Percentiles rank a stretch among this genome's conserved stretches.
Conservation (phyloP, 2,888 invertebrate species). For the Melangyna quadrimaculata region DNA sequence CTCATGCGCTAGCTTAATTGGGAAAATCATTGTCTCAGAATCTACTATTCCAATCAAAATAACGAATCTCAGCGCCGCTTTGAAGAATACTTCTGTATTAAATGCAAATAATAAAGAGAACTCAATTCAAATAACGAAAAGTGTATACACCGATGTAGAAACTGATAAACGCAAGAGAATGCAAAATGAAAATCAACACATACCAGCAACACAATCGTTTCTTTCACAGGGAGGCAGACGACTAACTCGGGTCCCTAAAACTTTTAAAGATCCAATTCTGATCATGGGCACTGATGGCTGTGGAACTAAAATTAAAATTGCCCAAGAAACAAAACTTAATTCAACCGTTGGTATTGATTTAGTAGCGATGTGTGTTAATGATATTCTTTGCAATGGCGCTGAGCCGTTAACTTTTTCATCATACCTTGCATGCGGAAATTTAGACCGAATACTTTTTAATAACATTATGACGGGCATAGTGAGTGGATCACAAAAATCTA, state of each 20-base stretch:
- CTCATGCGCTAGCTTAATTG: conserved; percentile 81
- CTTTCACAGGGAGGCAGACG: conserved; percentile 75
- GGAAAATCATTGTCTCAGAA: conserved; percentile 78
- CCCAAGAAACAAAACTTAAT: conserved; percentile 89
- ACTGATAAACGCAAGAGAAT: conserved; percentile 20
- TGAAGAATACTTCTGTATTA: conserved; percentile 81
- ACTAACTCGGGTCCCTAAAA: conserved; percentile 78
- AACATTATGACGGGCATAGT: conserved; percentile 84
- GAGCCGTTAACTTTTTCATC: conserved; percentile 97
- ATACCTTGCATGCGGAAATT: conserved; percentile 93
- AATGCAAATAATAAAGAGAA: conserved; percentile 74
- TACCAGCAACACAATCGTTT: conserved; percentile 76
- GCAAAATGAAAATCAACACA: conserved; percentile 47
- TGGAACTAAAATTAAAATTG: conserved; percentile 97
- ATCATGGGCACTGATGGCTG: conserved; percentile 99
- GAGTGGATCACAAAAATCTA: conserved; percentile 91
- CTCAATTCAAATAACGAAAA: background rate
- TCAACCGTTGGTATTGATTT: conserved; percentile 94
- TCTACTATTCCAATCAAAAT: conserved; percentile 81
- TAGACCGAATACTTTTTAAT: conserved; percentile 87
- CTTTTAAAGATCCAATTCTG: conserved; percentile 89
- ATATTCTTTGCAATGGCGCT: conserved; percentile 97
- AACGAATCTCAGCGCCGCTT: conserved; percentile 86
- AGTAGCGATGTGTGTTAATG: conserved; percentile 99
- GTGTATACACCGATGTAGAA: background rate